A percentile compares a stretch with the other conserved stretches of the same genome.
Conservation (phyloP, 30 jellyfish, hydroid and myxozoan species). For the Sanderia malayensis region DNA sequence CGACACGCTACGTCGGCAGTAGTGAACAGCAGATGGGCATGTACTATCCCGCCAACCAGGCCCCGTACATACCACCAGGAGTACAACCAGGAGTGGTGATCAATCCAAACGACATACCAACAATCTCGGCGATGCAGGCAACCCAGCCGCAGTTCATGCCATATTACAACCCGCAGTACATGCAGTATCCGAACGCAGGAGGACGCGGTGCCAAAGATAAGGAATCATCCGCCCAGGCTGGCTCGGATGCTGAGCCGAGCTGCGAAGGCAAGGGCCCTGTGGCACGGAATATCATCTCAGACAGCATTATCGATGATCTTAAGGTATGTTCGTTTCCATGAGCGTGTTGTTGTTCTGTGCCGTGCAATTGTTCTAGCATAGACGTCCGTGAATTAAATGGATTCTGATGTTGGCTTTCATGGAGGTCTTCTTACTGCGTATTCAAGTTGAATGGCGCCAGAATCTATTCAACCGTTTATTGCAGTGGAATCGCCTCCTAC, state of each 20-base stretch:
- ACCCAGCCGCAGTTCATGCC: conserved; percentile 1
- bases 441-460: no score
- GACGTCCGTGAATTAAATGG: no score
- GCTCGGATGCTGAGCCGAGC: conserved; percentile 17
- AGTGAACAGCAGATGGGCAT: not conserved
- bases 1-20: not conserved
- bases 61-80: conserved; percentile 19
- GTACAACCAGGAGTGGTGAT: conserved; percentile 24
- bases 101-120: conserved; percentile 11
- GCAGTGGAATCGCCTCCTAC: no score
- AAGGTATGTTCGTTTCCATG: conserved; percentile 45
- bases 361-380: no score
- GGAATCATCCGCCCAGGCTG: conserved; percentile 49
- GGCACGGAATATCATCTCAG: conserved; percentile 36
- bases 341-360: no score
- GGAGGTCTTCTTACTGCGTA: no score
- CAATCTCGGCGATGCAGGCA: conserved; percentile 20
- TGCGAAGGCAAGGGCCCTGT: conserved; percentile 14
- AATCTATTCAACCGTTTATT: no score
- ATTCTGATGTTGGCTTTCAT: no score
- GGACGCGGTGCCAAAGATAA: conserved; percentile 55
- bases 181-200: conserved; percentile 16
- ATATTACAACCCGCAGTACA: conserved; percentile 5
- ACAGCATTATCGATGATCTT: conserved; percentile 37
- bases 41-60: conserved; percentile 19